Base-by-base conservation (phyloP, 2,113 vertebrate species). In the Nothoprocta pentlandii region DNA sequence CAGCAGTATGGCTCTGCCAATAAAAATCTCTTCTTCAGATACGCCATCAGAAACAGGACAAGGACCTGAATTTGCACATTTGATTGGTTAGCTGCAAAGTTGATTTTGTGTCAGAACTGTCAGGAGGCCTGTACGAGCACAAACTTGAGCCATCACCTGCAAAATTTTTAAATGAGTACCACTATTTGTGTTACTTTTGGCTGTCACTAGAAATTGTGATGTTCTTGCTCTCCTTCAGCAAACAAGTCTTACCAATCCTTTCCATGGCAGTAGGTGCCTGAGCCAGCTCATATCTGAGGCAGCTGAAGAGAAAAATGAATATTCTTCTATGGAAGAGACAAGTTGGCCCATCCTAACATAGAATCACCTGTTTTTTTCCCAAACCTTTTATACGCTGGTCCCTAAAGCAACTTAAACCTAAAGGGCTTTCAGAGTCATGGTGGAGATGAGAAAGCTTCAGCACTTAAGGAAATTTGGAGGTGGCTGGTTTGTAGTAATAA, bases 261-360 rank as follows among this genome's bases (percentile, higher is more conserved):
- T 80, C n/a, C 22, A 70, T 26, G 68, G 77, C 3, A 12, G 53
- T 58, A 82, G 54, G 34, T 21, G 64, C 10, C 13, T 74, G 49
- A 88, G 77, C 7, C 25, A 78, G 22, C 6, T 94, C 66, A 42
- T 68, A 32, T 14, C 15, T 41, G 74, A 79, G 19, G 17, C 14
- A 66, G 34, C 16, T 82, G 46, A 95, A 87, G 47, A 91, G 26
- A 84, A 91, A 89, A 92, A 63, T 14, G 3, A 87, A 78, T 41
- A 69, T 58, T 91, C 58, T 63, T 77, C 23, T 63, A 10, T 15
- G 36, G 70, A 51, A 78, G n/a, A 63, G 23, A 49, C 8, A 80
- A 85, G 61, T 12, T 41, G 26, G 51, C n/a, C 36, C 68, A 66
- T 12, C 11, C 41, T 2, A 1, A 84, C 23, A 63, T 4, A 58